Conservation (phyloP, 2,797 vertebrate genomes). For the Argyrosomus regius region DNA sequence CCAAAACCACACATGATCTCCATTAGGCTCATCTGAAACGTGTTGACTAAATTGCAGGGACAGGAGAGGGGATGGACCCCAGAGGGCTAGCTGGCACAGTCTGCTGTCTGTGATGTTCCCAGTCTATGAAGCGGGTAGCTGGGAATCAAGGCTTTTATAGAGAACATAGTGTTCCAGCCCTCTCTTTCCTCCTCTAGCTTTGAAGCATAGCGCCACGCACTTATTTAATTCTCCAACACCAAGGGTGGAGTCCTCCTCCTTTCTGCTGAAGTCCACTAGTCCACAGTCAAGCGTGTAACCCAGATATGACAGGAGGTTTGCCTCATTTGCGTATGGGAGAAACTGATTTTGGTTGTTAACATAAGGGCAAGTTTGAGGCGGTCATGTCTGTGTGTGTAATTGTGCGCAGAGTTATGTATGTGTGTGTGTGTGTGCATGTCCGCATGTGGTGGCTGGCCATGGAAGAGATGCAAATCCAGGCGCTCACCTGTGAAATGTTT, state of each 20-base stretch:
- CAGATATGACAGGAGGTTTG: conserved; percentile 82
- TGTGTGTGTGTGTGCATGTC: conserved; percentile 48
- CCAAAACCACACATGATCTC: conserved; percentile 83
- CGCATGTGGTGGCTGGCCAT: conserved; percentile 73
- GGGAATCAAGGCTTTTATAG: conserved; percentile 78
- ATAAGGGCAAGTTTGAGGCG: conserved; percentile 70
- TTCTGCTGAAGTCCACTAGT: conserved; percentile 85
- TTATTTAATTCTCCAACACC: conserved; percentile 58
- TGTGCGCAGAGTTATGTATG: conserved; percentile 26
- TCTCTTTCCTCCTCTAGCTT: conserved; percentile 54
- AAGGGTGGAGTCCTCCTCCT: conserved; percentile 59
- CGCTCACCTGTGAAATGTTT: conserved; percentile 89
- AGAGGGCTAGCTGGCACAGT: conserved; percentile 80
- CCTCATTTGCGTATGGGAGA: conserved; percentile 85
- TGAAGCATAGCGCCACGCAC: conserved; percentile 55
- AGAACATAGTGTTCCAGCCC: conserved; percentile 80
- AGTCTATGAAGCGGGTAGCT: conserved; percentile 71
- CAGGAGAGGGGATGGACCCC: conserved; percentile 80
- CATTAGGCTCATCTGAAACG: conserved; percentile 85
- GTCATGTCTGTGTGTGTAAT: conserved; percentile 59
- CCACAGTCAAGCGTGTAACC: conserved; percentile 89
- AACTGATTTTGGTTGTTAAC: conserved; percentile 86
- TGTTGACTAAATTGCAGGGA: conserved; percentile 85
- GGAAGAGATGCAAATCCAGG: conserved; percentile 85
- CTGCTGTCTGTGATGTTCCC: conserved; percentile 79